phyloP scores from a whole-genome alignment of 2,888 invertebrate species.

The Dicyrtoma fusca region DNA sequence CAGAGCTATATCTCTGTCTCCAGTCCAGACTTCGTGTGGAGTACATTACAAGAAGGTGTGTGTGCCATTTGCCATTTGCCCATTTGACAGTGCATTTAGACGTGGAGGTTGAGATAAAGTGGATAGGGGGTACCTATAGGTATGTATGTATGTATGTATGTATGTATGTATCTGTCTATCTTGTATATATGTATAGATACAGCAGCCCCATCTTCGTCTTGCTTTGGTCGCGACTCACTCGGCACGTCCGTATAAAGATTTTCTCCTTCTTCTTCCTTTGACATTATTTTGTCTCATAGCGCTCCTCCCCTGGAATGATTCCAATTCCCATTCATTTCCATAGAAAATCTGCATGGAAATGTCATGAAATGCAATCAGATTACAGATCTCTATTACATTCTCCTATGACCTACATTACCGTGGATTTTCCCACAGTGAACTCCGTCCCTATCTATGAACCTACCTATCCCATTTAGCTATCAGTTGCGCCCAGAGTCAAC shows the following conservation, averaged over 20 bases:
- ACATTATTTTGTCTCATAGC: constrained; percentile 39
- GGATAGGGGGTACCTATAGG: no score
- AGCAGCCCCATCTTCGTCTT: no score
- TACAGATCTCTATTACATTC: constrained; percentile 40
- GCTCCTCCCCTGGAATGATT: constrained; percentile 39
- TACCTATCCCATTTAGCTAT: no score
- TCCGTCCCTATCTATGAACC: neutral
- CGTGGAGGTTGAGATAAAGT: no score
- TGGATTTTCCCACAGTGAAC: constrained; percentile 8
- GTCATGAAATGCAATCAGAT: constrained; percentile 49
- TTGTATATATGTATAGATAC: neutral
- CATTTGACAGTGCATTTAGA: no score
- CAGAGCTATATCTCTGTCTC: no score
- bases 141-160: neutral
- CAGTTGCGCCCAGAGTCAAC: no score
- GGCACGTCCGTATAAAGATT: neutral
- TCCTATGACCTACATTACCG: constrained; percentile 48
- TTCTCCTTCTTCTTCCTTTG: constrained; percentile 26
- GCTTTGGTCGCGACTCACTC: neutral
- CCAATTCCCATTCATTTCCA: constrained; percentile 52
- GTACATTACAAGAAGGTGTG: no score
- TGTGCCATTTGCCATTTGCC: no score
- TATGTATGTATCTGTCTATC: neutral
- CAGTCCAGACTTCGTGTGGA: no score
- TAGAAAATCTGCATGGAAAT: constrained; percentile 51